A percentile compares a stretch with the other conserved stretches of the same genome.
Evolutionary conservation across 1,140 invertebrate species (phyloP).

Genomic region (Bombus breviceps): DNA sequence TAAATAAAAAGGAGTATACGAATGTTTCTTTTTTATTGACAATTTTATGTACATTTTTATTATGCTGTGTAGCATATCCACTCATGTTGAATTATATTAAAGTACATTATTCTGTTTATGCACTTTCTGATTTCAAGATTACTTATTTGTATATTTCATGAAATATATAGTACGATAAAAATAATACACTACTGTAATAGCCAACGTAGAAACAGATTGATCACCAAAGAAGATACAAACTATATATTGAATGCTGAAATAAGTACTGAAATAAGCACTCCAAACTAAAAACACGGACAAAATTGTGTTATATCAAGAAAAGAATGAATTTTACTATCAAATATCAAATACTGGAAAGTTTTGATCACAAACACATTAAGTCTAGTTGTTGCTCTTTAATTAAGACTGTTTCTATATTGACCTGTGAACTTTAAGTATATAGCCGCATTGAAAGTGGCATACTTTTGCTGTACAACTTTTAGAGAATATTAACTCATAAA

Average conservation of each 20-base stretch:
- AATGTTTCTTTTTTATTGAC: conserved; percentile 69
- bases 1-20: conserved; percentile 55
- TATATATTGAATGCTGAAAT: conserved; percentile 3
- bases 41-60: conserved; percentile 64
- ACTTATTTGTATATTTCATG: conserved; percentile 1
- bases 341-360: neutral
- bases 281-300: neutral
- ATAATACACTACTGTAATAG: conserved; percentile 3
- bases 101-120: conserved; percentile 32
- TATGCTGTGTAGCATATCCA: conserved; percentile 47
- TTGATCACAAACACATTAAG: neutral
- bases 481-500: conserved; percentile 40
- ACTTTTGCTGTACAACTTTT: conserved; percentile 51
- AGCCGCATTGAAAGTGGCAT: conserved; percentile 55
- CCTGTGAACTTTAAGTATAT: conserved; percentile 64
- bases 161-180: conserved; percentile 37
- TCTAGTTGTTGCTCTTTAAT: conserved; percentile 3
- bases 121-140: conserved; percentile 12
- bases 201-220: conserved; percentile 45
- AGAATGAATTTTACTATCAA: neutral
- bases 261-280: conserved; percentile 25
- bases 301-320: neutral
- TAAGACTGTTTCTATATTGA: conserved; percentile 38
- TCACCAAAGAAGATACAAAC: neutral
- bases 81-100: conserved; percentile 36